Base-by-base conservation (phyloP, 1,140 invertebrate species). In the Eciton burchellii region DNA sequence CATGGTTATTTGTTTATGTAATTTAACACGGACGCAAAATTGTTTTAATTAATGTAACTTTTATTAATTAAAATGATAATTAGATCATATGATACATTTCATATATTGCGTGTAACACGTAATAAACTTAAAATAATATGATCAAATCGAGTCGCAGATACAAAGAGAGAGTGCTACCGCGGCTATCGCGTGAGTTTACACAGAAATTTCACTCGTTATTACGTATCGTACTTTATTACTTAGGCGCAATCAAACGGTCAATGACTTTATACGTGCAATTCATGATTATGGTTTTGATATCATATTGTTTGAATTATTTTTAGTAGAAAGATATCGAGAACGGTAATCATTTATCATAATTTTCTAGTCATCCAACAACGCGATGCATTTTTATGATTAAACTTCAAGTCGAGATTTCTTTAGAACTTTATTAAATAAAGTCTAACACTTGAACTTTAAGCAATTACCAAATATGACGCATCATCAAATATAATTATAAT, bases 41-140 rank as follows among this genome's bases (percentile, higher is more conserved):
- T 45, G 54, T 12, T 56, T 43, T 68, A 79, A 79, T 68, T 68
- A 79, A 79, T 70, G 3, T 45, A 68, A 57, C 16, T 70, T 57
- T 60, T 19, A n/a, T 60, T 45, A 45, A 79, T 70, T 79, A 79
- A 79, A 79, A 45, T 16, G 49, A 57, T 45, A 56, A 35, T 29
- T 24, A 26, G 19, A 52, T 14, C 71, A 35, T n/a, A 66, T 66
- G 12, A 65, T 16, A 54, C n/a, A 49, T 43, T 49, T n/a, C n/a
- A 56, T 29, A 41, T 24, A 54, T 43, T 11, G 5, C 29, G 63
- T 6, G 1, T 21, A 54, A 24, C 16, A 4, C 19, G 16, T 77
- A 77, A 77, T 68, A 77, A 77, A 77, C 74, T 68, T 8, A 3
- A 66, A 68, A 68, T 68, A 66, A 56, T 77, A 43, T 65, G 35